Conservation (phyloP, 2,888 invertebrate species). For the Sipha maydis region DNA sequence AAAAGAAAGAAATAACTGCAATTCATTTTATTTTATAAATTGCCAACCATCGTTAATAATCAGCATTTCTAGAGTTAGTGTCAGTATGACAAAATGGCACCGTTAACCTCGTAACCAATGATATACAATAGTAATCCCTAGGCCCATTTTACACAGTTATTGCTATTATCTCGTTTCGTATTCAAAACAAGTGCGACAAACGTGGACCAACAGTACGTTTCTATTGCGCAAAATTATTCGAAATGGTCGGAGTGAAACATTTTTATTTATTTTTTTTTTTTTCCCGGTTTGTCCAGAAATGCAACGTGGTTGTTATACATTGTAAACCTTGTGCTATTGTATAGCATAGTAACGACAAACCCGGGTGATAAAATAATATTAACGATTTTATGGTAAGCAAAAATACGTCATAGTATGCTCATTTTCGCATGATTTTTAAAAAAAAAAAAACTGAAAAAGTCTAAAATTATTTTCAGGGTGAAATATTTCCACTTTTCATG, state of each 20-base stretch:
- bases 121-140: constrained; percentile 31
- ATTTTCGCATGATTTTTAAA: background rate
- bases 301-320: background rate
- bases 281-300: background rate
- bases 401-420: background rate
- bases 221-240: background rate
- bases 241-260: background rate
- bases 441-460: background rate
- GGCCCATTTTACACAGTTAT: constrained; percentile 24
- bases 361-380: constrained; percentile 17
- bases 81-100: constrained; percentile 30
- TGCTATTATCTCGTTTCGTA: constrained; percentile 44
- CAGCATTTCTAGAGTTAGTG: background rate
- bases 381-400: background rate
- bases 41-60: constrained; percentile 15
- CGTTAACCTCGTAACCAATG: constrained; percentile 10
- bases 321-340: background rate
- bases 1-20: background rate
- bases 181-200: constrained; percentile 49
- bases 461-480: background rate
- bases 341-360: background rate
- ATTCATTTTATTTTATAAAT: constrained; percentile 2
- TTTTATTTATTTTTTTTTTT: constrained; percentile 7
- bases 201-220: constrained; percentile 46
- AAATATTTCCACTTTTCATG: background rate